phyloP scores from a whole-genome alignment of 2,113 vertebrate species.

The Rafetus swinhoei region DNA sequence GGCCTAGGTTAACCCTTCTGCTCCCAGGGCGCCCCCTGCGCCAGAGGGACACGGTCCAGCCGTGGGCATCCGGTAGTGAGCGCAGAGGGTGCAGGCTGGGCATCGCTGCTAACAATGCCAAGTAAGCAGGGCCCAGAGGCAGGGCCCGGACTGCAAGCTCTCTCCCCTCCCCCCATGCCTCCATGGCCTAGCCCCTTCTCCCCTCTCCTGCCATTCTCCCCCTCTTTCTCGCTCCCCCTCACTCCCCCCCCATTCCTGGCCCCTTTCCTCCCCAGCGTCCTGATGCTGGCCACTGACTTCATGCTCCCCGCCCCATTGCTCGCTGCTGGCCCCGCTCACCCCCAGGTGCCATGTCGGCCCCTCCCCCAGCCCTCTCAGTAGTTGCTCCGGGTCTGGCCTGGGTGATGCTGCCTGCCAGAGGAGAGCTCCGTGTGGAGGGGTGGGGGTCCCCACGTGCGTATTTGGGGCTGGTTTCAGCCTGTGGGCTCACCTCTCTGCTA shows the following conservation, averaged over 20 bases:
- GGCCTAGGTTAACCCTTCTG: neutral
- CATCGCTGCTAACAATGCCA: neutral
- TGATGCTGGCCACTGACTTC: neutral
- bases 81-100: neutral
- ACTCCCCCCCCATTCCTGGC: neutral
- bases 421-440: too few relatives aligned
- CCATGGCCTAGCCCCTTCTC: neutral
- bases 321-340: neutral
- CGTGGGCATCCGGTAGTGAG: neutral
- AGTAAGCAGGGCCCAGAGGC: neutral
- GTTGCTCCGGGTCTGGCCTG: neutral
- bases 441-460: neutral
- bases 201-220: neutral
- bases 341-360: neutral
- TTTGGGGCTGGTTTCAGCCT: neutral
- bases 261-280: neutral
- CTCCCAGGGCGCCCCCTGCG: neutral
- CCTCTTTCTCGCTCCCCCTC: neutral
- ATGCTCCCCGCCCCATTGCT: neutral
- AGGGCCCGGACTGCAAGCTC: neutral
- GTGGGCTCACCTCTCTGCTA: neutral
- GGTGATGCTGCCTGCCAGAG: neutral
- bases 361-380: neutral
- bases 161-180: rapidly evolving
- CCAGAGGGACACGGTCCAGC: neutral